A percentile compares a stretch with the other conserved stretches of the same genome.
These are phyloP conservation scores for Laupala kohalensis DNA, from an alignment of 1,140 invertebrate species.

Conservation along the genomic window DNA sequence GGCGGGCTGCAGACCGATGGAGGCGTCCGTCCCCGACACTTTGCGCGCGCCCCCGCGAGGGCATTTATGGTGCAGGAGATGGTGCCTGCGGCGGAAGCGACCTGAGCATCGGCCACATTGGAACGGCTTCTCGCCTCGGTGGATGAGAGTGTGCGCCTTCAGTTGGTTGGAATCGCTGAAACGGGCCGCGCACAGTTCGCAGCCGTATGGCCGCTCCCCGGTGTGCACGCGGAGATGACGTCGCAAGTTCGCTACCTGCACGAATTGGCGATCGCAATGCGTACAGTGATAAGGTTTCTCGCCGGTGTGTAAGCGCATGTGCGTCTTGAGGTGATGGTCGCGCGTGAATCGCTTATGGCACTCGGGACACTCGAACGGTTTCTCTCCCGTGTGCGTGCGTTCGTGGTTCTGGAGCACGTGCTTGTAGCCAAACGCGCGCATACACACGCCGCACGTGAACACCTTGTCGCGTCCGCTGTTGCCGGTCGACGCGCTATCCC, in stretches of 20 bases:
- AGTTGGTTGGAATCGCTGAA: conserved; percentile 91
- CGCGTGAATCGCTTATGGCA: conserved; percentile 92
- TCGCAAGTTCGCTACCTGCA: conserved; percentile 86
- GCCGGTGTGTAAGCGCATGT: conserved; percentile 83
- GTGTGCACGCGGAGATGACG: conserved; percentile 90
- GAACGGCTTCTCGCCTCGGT: conserved; percentile 82
- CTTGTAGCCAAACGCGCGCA: conserved; percentile 82
- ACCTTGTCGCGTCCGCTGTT: conserved; percentile 49
- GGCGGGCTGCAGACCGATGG: conserved; percentile 2
- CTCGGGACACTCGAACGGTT: conserved; percentile 88
- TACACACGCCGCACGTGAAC: conserved; percentile 78
- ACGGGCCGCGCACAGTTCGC: conserved; percentile 71
- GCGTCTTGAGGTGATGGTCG: conserved; percentile 89
- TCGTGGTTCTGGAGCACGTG: conserved; percentile 93
- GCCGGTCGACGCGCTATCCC: conserved; percentile 9
- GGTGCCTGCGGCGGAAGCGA: conserved; percentile 67
- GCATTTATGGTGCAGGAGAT: conserved; percentile 75
- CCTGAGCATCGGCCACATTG: conserved; percentile 60
- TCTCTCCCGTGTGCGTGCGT: conserved; percentile 90
- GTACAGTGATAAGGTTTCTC: conserved; percentile 87
- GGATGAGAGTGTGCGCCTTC: conserved; percentile 80
- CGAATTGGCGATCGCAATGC: conserved; percentile 82
- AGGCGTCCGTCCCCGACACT: conserved; percentile 15
- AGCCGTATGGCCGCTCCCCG: conserved; percentile 86
- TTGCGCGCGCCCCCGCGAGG: conserved; percentile 29